Evolutionary conservation across 2,113 vertebrate species (phyloP), one percentile per base, ranked within the genome.

Genomic region (Corythaeola cristata): DNA sequence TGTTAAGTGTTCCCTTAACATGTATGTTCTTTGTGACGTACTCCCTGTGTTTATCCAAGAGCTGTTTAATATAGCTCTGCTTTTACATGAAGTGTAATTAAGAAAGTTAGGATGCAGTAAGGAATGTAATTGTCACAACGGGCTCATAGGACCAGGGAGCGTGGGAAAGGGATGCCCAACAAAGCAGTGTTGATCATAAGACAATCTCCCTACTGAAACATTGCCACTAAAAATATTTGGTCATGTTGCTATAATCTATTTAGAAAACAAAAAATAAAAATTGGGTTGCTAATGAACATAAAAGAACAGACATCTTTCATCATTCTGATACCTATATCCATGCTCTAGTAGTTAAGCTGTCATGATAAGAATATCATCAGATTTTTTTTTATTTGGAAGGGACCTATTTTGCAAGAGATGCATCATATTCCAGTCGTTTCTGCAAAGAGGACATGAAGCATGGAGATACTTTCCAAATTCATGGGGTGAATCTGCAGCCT

Each of bases 351-450:
- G 45, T 86, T 59, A 75, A 66, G 12, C 23, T 93, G 37, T 59
- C 30, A 16, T 32, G 4, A 28, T 68, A 76, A 73, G n/a, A 76
- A 83, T 4, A 2, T 91, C 0, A 88, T 85, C 30, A 79, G 7
- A 24, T 22, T 41, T 39, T 67, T 89, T 74, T 84, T 90, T 84
- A 12, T 96, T 86, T 85, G 62, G 56, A 98, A 99, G 99, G 99
- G 76, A 99, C 99, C 77, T 99, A 99, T 96, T 99, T 99, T 66
- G 99, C 99, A 77, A 98, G 98, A 88, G 99, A 99, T 75, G 99
- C 99, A 49, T 98, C 98, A 33, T 99, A 99, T 81, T 99, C 99
- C 69, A 99, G 99, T 95, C 99, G 99, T 75, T 99, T 99, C 98
- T 99, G 99, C 98, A 99, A 98, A 96, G 99, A 98, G 44, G 99